phyloP scores from a whole-genome alignment of 1,140 invertebrate species.

The Magallana gigas region DNA sequence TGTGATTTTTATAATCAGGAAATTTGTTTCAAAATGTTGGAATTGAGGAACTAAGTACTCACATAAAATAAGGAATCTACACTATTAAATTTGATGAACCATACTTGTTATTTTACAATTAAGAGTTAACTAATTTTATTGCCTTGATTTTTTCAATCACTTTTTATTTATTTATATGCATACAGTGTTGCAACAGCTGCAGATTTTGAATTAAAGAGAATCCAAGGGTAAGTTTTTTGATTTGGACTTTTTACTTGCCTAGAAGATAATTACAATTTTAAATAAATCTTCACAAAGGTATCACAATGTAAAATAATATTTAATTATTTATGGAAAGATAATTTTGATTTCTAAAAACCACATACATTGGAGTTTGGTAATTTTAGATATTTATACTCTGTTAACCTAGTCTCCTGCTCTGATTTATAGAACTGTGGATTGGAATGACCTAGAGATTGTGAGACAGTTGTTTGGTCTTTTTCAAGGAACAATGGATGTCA shows the following conservation, averaged over 20 bases:
- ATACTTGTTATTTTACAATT: neutral
- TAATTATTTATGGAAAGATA: neutral
- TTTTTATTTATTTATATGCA: neutral
- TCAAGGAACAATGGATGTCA: conserved; percentile 84
- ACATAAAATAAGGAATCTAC: neutral
- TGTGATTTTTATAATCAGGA: too few species aligned
- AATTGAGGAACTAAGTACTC: too few species aligned
- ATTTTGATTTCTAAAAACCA: neutral
- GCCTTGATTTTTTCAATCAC: too few species aligned
- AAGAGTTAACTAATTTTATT: neutral
- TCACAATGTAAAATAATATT: too few species aligned
- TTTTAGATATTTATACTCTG: neutral
- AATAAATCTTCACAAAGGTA: too few species aligned
- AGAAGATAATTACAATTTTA: too few species aligned
- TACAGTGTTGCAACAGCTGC: conserved; percentile 88
- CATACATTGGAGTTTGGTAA: neutral
- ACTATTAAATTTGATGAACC: neutral
- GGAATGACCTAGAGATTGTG: conserved; percentile 85
- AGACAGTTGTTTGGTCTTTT: conserved; percentile 89
- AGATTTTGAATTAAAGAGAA: conserved; percentile 87
- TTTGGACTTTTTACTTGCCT: neutral
- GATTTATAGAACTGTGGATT: conserved; percentile 86
- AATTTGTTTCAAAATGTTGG: too few species aligned
- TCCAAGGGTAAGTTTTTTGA: conserved; percentile 82
- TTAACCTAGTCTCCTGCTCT: neutral